A percentile compares a stretch with the other conserved stretches of the same genome.
phyloP scores from a whole-genome alignment of 2,113 vertebrate species.

The Oostethus manadensis region DNA sequence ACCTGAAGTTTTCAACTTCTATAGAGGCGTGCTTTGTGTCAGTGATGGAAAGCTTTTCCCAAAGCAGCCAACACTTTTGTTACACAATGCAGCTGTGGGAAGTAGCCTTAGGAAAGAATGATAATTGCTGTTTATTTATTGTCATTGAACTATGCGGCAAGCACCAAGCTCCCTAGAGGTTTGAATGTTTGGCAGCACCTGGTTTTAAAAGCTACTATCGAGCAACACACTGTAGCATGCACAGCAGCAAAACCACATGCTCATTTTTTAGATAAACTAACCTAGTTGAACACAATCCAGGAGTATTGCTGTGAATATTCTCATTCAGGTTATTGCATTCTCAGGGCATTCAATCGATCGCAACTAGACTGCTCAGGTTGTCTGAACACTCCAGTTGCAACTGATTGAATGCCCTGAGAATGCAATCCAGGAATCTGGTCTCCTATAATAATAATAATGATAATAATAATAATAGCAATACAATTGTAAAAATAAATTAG shows the following conservation, averaged over 20 bases:
- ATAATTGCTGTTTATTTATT: conserved; percentile 67
- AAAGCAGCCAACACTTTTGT: conserved; percentile 14
- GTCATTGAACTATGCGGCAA: conserved; percentile 55
- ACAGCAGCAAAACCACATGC: conserved; percentile 2
- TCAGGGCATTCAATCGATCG: no score
- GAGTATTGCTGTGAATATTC: no score
- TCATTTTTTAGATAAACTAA: conserved; percentile 1
- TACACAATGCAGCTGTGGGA: conserved; percentile 34
- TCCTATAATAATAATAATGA: no score
- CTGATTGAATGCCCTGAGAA: no score
- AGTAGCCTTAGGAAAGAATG: conserved; percentile 49
- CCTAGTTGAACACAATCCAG: not conserved
- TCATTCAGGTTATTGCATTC: no score
- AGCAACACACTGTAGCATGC: not conserved
- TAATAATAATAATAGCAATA: no score
- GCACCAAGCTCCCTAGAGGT: conserved; percentile 18
- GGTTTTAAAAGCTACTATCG: conserved; percentile 42
- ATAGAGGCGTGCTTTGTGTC: conserved; percentile 12
- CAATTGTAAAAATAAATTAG: no score
- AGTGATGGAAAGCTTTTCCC: conserved; percentile 10
- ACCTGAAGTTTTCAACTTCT: conserved; percentile 8
- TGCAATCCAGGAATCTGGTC: no score
- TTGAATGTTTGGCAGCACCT: conserved; percentile 41
- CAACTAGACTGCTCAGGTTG: no score
- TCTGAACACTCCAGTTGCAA: no score